Conservation (phyloP, 2,797 vertebrate genomes). For the Platalea minor region DNA sequence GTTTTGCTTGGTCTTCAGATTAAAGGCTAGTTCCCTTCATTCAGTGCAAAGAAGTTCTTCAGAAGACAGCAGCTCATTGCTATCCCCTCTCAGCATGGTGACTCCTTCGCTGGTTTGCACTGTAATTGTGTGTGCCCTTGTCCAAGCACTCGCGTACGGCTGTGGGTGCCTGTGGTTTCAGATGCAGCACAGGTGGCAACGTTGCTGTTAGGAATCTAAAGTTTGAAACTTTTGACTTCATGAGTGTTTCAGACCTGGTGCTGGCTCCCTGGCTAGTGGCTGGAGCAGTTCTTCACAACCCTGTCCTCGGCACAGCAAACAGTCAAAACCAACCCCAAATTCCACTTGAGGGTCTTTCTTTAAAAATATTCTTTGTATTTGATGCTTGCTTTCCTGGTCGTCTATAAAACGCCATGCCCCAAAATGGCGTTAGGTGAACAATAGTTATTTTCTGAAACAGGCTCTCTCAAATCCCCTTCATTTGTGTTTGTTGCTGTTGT, state of each 20-base stretch:
- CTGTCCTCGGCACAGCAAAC: neutral
- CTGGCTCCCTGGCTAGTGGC: neutral
- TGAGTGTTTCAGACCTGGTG: neutral
- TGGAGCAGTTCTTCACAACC: neutral
- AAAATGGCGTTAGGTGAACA: neutral
- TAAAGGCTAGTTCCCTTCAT: neutral
- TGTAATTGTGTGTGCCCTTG: rapidly evolving
- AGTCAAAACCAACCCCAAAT: neutral
- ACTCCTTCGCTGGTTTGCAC: neutral
- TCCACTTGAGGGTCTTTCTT: neutral
- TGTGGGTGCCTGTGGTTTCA: neutral
- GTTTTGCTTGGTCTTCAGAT: neutral
- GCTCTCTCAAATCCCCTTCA: neutral
- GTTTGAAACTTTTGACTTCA: neutral
- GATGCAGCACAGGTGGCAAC: neutral
- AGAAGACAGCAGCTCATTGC: neutral
- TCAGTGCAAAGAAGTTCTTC: neutral
- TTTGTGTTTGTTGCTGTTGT: constrained; percentile 63
- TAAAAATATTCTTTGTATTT: neutral
- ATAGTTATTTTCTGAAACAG: neutral
- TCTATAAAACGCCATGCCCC: neutral
- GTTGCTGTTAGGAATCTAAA: neutral
- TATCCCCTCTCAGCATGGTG: neutral
- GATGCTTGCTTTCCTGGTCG: neutral
- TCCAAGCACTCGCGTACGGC: rapidly evolving